These are phyloP conservation scores for Xenus cinereus DNA, from an alignment of 2,113 vertebrate genomes.

Conservation along the genomic window DNA sequence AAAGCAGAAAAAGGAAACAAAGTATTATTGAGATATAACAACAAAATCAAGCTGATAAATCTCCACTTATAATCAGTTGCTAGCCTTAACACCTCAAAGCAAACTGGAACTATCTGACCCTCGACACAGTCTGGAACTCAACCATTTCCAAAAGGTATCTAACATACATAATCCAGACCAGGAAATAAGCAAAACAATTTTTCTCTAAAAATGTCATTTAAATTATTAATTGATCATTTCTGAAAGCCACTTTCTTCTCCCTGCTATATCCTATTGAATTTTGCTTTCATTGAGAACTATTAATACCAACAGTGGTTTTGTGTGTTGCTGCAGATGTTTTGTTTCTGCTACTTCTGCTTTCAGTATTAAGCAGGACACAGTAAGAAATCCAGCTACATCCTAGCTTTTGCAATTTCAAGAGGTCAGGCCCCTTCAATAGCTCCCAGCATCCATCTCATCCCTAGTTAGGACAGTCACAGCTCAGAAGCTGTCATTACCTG, in stretches of 20 bases:
- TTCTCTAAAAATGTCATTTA: not conserved
- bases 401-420: not conserved
- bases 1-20: no score
- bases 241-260: not conserved
- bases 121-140: not conserved
- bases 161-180: not conserved
- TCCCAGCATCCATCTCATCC: not conserved
- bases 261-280: not conserved
- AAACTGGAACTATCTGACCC: not conserved
- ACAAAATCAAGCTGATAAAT: not conserved
- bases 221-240: not conserved
- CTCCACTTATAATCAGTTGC: not conserved
- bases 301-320: not conserved
- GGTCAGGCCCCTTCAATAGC: not conserved
- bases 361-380: not conserved
- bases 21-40: not conserved
- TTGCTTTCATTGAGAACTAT: not conserved
- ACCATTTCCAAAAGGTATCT: not conserved
- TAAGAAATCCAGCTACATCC: not conserved
- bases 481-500: slow-evolving; percentile 70
- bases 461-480: not conserved
- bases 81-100: not conserved
- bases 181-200: not conserved
- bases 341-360: not conserved
- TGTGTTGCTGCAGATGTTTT: not conserved